These are phyloP conservation scores for Amiota mariae DNA, from an alignment of 2,888 invertebrate species.

Conservation along the genomic window DNA sequence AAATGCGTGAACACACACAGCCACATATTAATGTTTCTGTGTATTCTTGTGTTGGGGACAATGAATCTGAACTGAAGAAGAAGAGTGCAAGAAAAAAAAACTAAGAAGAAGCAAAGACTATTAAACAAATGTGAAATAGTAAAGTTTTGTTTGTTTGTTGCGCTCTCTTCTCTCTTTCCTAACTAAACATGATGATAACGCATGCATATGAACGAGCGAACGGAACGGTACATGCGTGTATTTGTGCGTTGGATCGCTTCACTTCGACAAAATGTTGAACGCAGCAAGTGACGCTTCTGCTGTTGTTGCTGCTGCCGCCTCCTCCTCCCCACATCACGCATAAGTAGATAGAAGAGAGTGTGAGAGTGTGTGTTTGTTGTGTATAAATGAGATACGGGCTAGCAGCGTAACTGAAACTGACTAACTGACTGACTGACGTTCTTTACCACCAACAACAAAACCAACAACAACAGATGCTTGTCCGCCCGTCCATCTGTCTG, in stretches of 20 bases:
- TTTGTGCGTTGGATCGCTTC: background rate
- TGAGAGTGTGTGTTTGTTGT: too few species aligned
- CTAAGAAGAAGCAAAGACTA: too few species aligned
- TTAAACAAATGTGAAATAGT: too few species aligned
- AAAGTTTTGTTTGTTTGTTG: too few species aligned
- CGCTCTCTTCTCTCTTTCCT: too few species aligned
- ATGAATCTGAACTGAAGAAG: background rate
- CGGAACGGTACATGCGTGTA: conserved; percentile 1
- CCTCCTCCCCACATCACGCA: background rate
- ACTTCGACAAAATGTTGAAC: background rate
- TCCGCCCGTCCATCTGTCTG: conserved; percentile 6
- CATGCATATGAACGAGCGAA: too few species aligned
- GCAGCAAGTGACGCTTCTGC: background rate
- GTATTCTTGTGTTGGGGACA: background rate
- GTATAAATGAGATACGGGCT: background rate
- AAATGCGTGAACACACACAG: background rate
- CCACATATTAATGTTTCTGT: background rate
- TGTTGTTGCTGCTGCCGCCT: background rate
- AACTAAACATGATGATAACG: too few species aligned
- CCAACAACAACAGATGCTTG: conserved; percentile 19
- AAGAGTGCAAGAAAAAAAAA: too few species aligned
- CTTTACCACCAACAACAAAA: conserved; percentile 33
- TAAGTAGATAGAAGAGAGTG: too few species aligned
- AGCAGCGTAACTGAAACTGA: background rate
- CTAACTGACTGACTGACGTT: background rate